phyloP scores from a whole-genome alignment of 2,888 invertebrate genomes.

The Capitulum mitella region DNA sequence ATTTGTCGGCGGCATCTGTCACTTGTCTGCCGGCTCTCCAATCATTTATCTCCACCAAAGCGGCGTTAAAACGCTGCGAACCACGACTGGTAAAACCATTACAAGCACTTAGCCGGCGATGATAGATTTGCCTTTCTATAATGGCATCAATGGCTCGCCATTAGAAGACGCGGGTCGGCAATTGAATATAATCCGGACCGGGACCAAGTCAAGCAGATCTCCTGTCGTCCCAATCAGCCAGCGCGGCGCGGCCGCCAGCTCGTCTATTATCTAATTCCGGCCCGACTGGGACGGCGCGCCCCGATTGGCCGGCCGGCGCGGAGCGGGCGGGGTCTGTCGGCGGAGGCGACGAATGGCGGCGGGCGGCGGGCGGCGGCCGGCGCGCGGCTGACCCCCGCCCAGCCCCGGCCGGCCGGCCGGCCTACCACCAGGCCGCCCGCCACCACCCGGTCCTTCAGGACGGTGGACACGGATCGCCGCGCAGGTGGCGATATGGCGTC shows the following conservation, averaged over 20 bases:
- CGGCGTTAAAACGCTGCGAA: conserved; percentile 3
- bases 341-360: conserved; percentile 10
- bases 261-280: conserved; percentile 8
- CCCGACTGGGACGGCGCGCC: not conserved
- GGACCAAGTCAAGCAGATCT: conserved; percentile 14
- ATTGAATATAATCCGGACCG: conserved; percentile 1
- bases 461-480: too few species aligned
- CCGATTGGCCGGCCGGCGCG: not conserved
- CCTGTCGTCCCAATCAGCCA: conserved; percentile 7
- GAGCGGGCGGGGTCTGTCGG: conserved; percentile 6
- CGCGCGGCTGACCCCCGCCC: not conserved
- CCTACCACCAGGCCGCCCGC: not conserved
- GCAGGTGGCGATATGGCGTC: too few species aligned
- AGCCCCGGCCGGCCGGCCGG: not conserved
- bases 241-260: not conserved
- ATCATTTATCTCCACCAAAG: conserved; percentile 19
- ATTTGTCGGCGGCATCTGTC: conserved; percentile 23
- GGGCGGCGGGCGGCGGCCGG: not conserved
- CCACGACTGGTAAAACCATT: conserved; percentile 6
- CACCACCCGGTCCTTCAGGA: not conserved
- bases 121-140: conserved; percentile 8
- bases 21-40: not conserved
- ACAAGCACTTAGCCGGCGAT: conserved; percentile 23
- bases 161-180: not conserved
- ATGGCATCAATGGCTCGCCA: conserved; percentile 15